These are phyloP conservation scores for Heterotis niloticus DNA, from an alignment of 2,113 vertebrate genomes.

Conservation along the genomic window DNA sequence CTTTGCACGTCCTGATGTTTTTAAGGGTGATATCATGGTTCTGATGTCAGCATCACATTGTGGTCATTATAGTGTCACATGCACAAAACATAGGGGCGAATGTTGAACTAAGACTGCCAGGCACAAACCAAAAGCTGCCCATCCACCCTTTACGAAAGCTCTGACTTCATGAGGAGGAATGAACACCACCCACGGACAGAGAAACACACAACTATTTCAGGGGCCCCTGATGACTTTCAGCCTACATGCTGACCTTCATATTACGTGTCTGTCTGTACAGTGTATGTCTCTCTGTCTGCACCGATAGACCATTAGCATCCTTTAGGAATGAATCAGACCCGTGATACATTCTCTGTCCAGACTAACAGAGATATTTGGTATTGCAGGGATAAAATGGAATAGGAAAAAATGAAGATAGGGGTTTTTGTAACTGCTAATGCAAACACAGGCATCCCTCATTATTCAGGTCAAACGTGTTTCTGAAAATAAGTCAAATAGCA, in stretches of 20 bases:
- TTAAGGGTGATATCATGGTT: slow-evolving; percentile 26
- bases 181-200: neutral
- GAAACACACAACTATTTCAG: neutral
- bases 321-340: slow-evolving; percentile 4
- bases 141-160: neutral
- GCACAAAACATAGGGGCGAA: slow-evolving; percentile 7
- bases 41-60: slow-evolving; percentile 14
- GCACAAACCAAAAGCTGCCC: neutral
- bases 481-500: too few relatives aligned
- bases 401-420: too few relatives aligned
- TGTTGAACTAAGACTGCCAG: neutral
- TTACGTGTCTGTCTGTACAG: neutral
- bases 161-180: neutral
- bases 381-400: too few relatives aligned
- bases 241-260: neutral
- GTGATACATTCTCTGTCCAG: neutral
- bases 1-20: neutral
- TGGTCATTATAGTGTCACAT: slow-evolving; percentile 11
- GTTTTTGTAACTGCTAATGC: slow-evolving; percentile 1
- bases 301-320: neutral
- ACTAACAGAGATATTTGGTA: slow-evolving; percentile 4
- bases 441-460: too few relatives aligned
- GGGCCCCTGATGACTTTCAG: slow-evolving; percentile 2
- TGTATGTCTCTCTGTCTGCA: neutral
- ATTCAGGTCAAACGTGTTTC: too few relatives aligned